These are phyloP conservation scores for Petrocephalus sullivani DNA, from an alignment of 2,797 vertebrate genomes.

Conservation along the genomic window DNA sequence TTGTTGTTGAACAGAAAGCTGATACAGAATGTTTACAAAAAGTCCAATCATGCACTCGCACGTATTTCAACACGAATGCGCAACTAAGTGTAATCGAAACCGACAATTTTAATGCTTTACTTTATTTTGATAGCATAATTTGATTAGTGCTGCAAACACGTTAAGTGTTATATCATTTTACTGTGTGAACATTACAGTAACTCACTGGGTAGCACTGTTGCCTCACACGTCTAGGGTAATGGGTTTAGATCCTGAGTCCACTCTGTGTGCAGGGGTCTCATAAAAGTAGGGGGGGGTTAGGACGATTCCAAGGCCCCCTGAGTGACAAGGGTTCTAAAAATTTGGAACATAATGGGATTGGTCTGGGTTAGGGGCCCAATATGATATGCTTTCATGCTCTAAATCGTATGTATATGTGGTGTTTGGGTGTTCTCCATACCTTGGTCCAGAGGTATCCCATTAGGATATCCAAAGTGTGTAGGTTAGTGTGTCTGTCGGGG, in stretches of 20 bases:
- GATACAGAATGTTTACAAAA: background rate
- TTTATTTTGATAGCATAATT: background rate
- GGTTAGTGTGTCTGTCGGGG: background rate
- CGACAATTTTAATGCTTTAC: background rate
- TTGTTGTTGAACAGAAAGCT: conserved; percentile 9
- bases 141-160: background rate
- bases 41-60: background rate
- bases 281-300: background rate
- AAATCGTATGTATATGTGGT: background rate
- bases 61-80: background rate
- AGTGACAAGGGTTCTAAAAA: no score
- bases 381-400: no score
- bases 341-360: no score
- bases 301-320: no score
- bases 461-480: background rate
- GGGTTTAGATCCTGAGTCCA: background rate
- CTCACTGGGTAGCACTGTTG: background rate
- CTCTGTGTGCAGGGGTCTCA: background rate
- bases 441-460: background rate
- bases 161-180: background rate
- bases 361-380: no score
- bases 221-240: background rate
- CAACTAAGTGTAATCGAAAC: background rate
- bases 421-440: background rate
- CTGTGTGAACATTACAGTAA: background rate